phyloP scores from a whole-genome alignment of 2,888 invertebrate genomes.

The Lysandra coridon region DNA sequence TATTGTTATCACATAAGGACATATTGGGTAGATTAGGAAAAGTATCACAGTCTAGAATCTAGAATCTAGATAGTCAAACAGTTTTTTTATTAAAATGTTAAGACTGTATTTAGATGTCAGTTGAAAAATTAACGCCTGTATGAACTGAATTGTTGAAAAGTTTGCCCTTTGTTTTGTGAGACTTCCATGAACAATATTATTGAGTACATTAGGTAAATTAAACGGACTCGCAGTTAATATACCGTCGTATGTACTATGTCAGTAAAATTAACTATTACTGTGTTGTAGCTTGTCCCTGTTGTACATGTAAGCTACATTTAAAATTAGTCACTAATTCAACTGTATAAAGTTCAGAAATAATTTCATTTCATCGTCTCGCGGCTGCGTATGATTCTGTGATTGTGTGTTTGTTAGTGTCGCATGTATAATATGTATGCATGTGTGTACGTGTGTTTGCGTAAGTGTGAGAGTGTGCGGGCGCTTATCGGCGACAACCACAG shows the following conservation, averaged over 20 bases:
- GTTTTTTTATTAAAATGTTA: too few species aligned
- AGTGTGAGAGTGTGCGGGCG: constrained; percentile 19
- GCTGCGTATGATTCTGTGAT: background rate
- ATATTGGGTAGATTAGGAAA: too few species aligned
- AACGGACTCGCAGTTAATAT: background rate
- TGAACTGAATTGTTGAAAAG: too few species aligned
- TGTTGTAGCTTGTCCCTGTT: background rate
- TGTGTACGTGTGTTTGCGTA: background rate
- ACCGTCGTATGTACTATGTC: background rate
- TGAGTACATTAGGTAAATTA: background rate
- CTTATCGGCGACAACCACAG: constrained; percentile 19
- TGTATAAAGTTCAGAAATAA: constrained; percentile 16
- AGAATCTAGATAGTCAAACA: too few species aligned
- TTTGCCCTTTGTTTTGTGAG: too few species aligned
- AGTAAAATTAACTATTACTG: constrained; percentile 7
- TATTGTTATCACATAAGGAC: too few species aligned
- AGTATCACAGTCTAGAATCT: too few species aligned
- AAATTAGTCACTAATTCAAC: background rate
- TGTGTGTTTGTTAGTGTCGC: background rate
- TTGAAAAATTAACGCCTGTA: too few species aligned
- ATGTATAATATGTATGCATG: background rate
- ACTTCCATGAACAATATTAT: background rate
- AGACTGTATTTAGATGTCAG: too few species aligned
- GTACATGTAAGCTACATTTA: background rate
- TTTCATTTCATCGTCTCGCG: background rate